Conservation (phyloP, 37 sponge, comb jelly and placozoan genomes). For the Spongilla lacustris region DNA sequence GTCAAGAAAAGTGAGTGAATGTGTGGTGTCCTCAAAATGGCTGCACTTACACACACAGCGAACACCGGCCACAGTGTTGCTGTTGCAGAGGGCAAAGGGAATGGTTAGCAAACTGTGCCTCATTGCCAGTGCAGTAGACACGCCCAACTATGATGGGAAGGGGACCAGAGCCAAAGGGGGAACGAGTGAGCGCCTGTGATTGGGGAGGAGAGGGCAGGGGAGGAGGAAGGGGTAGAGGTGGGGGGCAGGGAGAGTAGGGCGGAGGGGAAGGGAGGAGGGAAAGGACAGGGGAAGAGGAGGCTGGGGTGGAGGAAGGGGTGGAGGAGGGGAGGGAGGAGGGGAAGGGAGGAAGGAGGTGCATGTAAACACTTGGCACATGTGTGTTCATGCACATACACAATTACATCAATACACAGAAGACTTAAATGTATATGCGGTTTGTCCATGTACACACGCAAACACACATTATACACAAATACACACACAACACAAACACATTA, state of each 20-base stretch:
- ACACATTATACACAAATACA: too few species aligned
- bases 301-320: constrained; percentile 4
- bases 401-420: too few species aligned
- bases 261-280: too few species aligned
- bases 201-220: not conserved
- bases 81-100: not conserved
- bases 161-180: constrained; percentile 10
- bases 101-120: constrained; percentile 36
- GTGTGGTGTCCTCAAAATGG: not conserved
- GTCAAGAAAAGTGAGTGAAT: not conserved
- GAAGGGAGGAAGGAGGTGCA: too few species aligned
- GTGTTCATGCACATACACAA: too few species aligned
- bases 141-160: not conserved
- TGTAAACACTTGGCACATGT: too few species aligned
- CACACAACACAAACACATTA: too few species aligned
- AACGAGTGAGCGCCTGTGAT: not conserved
- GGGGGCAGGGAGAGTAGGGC: too few species aligned
- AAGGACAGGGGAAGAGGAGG: too few species aligned
- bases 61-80: constrained; percentile 24
- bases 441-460: too few species aligned
- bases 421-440: too few species aligned
- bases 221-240: not conserved
- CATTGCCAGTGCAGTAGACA: constrained; percentile 21
- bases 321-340: constrained; percentile 2
- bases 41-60: constrained; percentile 31